Conservation (phyloP, 1,140 invertebrate genomes). For the Hirudo medicinalis region DNA sequence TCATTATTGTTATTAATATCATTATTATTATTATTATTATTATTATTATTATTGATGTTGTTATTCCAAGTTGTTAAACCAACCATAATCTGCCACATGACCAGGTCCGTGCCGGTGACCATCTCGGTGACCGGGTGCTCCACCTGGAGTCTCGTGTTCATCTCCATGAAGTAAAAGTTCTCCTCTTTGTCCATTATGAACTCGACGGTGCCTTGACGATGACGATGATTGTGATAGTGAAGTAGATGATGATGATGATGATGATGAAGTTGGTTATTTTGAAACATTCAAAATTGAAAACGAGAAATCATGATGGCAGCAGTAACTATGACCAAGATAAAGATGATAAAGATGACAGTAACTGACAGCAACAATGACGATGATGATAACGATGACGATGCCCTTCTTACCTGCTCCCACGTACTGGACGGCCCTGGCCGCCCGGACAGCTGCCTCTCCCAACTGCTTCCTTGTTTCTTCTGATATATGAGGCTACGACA, state of each 20-base stretch:
- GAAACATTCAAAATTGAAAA: too few species aligned
- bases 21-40: constrained; percentile 31
- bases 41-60: not conserved
- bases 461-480: constrained; percentile 59
- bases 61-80: not conserved
- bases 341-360: not conserved
- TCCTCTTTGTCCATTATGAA: constrained; percentile 49
- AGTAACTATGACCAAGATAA: not conserved
- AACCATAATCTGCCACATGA: constrained; percentile 81
- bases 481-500: constrained; percentile 56
- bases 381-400: not conserved
- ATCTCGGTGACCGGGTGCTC: constrained; percentile 98
- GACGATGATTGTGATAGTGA: not conserved
- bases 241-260: not conserved
- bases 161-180: constrained; percentile 87
- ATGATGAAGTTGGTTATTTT: not conserved
- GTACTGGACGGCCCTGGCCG: constrained; percentile 78
- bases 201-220: constrained; percentile 38
- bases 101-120: constrained; percentile 80
- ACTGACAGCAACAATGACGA: not conserved
- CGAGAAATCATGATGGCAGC: too few species aligned
- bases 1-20: not conserved
- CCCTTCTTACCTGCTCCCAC: constrained; percentile 52
- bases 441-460: constrained; percentile 76
- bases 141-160: constrained; percentile 43